A percentile compares a stretch with the other conserved stretches of the same genome.
Conservation (phyloP, 2,888 invertebrate genomes). For the Epirrhoe tristata region DNA sequence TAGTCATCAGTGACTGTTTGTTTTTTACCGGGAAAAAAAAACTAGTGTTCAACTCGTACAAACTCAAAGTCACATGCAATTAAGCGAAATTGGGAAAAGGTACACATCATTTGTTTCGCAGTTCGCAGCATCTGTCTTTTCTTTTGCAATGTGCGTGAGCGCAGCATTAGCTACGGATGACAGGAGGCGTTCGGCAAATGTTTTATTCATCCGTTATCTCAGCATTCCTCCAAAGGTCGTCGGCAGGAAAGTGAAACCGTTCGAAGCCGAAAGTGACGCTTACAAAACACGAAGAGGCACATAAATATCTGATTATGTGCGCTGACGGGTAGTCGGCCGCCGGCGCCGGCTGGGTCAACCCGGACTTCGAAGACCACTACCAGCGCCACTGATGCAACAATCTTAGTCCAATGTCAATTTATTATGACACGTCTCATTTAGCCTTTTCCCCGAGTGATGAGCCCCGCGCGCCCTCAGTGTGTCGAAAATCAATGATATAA, state of each 20-base stretch:
- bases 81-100: conserved; percentile 46
- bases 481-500: conserved; percentile 58
- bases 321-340: conserved; percentile 40
- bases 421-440: conserved; percentile 62
- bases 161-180: conserved; percentile 23
- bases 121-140: too few species aligned
- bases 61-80: conserved; percentile 37
- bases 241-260: conserved; percentile 80
- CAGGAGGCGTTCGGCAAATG: conserved; percentile 48
- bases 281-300: conserved; percentile 66
- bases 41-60: conserved; percentile 12
- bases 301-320: conserved; percentile 65
- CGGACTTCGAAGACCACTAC: conserved; percentile 44
- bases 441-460: conserved; percentile 53
- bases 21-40: conserved; percentile 46
- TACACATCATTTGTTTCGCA: conserved; percentile 38
- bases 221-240: conserved; percentile 76
- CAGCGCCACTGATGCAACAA: conserved; percentile 61
- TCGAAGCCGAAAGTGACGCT: conserved; percentile 71
- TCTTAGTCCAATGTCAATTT: conserved; percentile 68
- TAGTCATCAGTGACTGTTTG: conserved; percentile 4
- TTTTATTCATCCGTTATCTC: conserved; percentile 75
- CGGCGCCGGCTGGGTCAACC: conserved; percentile 45
- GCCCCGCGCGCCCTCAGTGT: conserved; percentile 38
- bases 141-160: conserved; percentile 33